Evolutionary conservation across 2,888 invertebrate genomes (phyloP).

Genomic region (Drosophila merina): DNA sequence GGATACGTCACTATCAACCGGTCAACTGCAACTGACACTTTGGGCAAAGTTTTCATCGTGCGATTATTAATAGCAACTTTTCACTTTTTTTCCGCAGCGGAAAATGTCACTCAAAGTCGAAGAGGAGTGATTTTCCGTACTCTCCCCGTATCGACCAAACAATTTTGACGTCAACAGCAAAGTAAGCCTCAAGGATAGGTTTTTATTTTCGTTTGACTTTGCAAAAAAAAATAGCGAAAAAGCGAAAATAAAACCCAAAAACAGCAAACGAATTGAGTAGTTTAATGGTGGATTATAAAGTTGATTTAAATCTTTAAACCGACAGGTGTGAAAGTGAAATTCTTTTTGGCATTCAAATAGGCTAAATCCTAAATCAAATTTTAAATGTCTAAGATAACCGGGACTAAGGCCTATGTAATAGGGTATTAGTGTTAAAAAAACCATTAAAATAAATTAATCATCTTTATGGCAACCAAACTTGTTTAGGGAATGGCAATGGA

Average conservation of each 20-base stretch:
- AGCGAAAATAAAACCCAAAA: constrained; percentile 9
- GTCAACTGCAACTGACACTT: constrained; percentile 44
- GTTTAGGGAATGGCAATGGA: not conserved
- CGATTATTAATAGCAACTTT: constrained; percentile 70
- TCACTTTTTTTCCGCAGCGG: constrained; percentile 71
- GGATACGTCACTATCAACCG: constrained; percentile 48
- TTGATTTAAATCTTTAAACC: constrained; percentile 28
- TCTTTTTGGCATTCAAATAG: constrained; percentile 41
- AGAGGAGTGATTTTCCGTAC: constrained; percentile 52
- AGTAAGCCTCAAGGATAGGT: constrained; percentile 32
- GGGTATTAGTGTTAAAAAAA: constrained; percentile 7
- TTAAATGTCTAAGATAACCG: not conserved
- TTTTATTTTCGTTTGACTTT: not conserved
- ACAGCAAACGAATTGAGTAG: constrained; percentile 53
- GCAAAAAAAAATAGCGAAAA: constrained; percentile 4
- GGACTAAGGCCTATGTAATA: not conserved
- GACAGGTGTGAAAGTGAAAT: constrained; percentile 67
- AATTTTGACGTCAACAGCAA: constrained; percentile 48
- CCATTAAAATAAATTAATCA: constrained; percentile 1
- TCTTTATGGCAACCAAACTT: not conserved
- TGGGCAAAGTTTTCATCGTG: constrained; percentile 50
- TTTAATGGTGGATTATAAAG: constrained; percentile 47
- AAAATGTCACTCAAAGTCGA: constrained; percentile 74
- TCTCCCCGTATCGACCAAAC: constrained; percentile 50
- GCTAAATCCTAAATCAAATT: constrained; percentile 44